These are phyloP conservation scores for Pogonomyrmex barbatus DNA, from an alignment of 1,140 invertebrate genomes.

Conservation along the genomic window DNA sequence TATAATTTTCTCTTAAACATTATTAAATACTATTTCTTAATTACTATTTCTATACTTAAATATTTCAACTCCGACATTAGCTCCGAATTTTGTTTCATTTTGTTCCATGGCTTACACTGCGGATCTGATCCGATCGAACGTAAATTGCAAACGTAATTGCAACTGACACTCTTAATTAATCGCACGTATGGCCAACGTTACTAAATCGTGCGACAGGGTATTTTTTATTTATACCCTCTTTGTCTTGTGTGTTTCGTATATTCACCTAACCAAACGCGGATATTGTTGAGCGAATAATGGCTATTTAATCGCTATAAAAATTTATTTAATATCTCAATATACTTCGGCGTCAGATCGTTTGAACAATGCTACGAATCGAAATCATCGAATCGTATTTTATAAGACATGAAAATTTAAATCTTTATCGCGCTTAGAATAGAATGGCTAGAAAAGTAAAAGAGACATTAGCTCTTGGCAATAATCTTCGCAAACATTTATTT, in stretches of 20 bases:
- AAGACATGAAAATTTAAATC: background rate
- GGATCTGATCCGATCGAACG: background rate
- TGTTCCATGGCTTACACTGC: background rate
- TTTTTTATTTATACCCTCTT: constrained; percentile 47
- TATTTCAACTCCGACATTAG: background rate
- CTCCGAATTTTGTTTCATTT: background rate
- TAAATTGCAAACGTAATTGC: no score
- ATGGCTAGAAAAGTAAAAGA: background rate
- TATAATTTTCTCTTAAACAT: no score
- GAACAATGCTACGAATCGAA: constrained; percentile 10
- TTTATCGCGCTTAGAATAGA: background rate
- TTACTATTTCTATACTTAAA: no score
- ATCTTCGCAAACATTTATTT: background rate
- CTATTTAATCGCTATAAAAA: constrained; percentile 35
- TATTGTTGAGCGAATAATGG: constrained; percentile 32
- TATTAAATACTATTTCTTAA: no score
- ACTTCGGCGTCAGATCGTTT: background rate
- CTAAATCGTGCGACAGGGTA: background rate
- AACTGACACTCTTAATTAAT: constrained; percentile 44
- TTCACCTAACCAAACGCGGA: constrained; percentile 20
- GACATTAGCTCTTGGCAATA: background rate
- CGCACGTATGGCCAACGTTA: background rate
- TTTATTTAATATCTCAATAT: constrained; percentile 22
- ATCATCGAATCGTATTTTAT: background rate
- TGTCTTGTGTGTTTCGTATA: background rate